Conservation (phyloP, 1,140 invertebrate species). For the Scaptomyza hsui region DNA sequence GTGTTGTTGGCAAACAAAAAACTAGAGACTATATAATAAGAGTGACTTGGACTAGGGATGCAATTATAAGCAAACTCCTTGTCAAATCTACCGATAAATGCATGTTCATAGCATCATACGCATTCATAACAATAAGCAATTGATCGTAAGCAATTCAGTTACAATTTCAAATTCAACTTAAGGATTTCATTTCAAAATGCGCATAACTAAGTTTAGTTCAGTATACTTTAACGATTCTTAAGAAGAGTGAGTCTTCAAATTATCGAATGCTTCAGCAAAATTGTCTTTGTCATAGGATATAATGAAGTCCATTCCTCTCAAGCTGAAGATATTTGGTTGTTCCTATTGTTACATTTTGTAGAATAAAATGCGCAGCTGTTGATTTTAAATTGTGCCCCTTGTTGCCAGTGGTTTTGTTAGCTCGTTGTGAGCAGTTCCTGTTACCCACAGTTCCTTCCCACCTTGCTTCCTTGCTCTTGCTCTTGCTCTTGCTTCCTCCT, state of each 20-base stretch:
- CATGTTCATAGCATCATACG: too few species aligned
- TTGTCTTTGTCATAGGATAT: constrained; percentile 12
- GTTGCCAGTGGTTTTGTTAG: constrained; percentile 67
- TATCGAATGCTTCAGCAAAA: not conserved
- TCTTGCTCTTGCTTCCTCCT: too few species aligned
- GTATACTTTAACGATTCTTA: not conserved
- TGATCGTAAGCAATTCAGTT: too few species aligned
- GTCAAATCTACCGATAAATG: too few species aligned
- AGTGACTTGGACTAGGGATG: too few species aligned
- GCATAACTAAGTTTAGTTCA: too few species aligned
- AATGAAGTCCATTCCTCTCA: not conserved
- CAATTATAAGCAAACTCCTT: too few species aligned
- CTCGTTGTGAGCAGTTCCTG: constrained; percentile 17
- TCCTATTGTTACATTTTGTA: constrained; percentile 44
- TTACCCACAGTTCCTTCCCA: not conserved
- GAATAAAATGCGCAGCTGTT: constrained; percentile 72
- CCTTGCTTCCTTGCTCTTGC: constrained; percentile 3
- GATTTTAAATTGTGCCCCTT: constrained; percentile 71
- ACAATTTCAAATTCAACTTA: too few species aligned
- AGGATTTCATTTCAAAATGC: too few species aligned
- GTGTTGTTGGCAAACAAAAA: too few species aligned
- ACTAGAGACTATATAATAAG: too few species aligned
- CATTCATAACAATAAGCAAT: too few species aligned
- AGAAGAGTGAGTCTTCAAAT: not conserved
- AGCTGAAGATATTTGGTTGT: constrained; percentile 10